A percentile compares a stretch with the other conserved stretches of the same genome.
Evolutionary conservation across 30 jellyfish, hydroid and myxozoan species (phyloP).

Genomic region (Pseudorhiza aurosa): DNA sequence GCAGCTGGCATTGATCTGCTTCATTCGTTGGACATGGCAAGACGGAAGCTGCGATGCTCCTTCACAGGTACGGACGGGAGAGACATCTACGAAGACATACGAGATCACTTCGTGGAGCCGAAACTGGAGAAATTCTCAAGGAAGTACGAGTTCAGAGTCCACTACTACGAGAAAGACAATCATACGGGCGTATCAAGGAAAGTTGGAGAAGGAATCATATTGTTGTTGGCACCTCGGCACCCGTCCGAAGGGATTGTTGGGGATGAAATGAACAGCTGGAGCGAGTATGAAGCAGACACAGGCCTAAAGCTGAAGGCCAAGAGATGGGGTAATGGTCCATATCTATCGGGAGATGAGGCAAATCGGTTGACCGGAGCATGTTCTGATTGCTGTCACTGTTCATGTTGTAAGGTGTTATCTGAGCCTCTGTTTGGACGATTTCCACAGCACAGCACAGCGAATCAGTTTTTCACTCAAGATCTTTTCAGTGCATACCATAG

Average conservation of each 20-base stretch:
- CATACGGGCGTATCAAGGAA: conserved; percentile 10
- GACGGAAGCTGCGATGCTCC: conserved; percentile 72
- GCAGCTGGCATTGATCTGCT: conserved; percentile 27
- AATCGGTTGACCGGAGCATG: conserved; percentile 63
- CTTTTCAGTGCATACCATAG: conserved; percentile 81
- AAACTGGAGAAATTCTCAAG: conserved; percentile 20
- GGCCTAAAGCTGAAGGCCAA: conserved; percentile 29
- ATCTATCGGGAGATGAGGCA: conserved; percentile 39
- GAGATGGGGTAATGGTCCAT: conserved; percentile 79
- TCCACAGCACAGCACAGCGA: conserved; percentile 80
- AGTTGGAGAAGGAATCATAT: conserved; percentile 65
- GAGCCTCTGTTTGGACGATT: conserved; percentile 67
- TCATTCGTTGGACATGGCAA: conserved; percentile 76
- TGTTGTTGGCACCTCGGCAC: conserved; percentile 63
- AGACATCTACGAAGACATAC: conserved; percentile 66
- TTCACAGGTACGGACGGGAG: conserved; percentile 72
- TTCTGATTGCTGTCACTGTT: conserved; percentile 65
- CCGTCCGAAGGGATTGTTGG: conserved; percentile 36
- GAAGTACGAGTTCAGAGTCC: conserved; percentile 51
- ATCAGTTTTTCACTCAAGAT: conserved; percentile 74
- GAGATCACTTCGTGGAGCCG: conserved; percentile 75
- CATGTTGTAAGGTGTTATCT: conserved; percentile 47
- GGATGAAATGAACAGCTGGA: conserved; percentile 29
- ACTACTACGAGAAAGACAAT: conserved; percentile 51
- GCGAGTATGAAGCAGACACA: conserved; percentile 38